These are phyloP conservation scores for Pollachius pollachius DNA, from an alignment of 2,113 vertebrate genomes.

Conservation along the genomic window DNA sequence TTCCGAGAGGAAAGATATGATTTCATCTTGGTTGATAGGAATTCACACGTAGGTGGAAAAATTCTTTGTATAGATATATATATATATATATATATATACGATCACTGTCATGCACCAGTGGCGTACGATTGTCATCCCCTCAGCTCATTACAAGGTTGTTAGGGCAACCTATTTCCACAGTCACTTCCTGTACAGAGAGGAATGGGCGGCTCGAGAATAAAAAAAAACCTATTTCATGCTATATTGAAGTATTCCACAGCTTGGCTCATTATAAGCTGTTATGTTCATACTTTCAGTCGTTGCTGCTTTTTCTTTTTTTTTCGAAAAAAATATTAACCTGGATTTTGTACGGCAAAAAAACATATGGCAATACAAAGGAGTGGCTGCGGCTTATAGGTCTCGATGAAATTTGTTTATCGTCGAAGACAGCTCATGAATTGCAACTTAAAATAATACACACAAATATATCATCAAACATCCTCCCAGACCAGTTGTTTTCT, in stretches of 20 bases:
- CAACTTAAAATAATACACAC: too few species aligned
- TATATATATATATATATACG: too few species aligned
- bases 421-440: too few species aligned
- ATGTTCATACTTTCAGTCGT: constrained; percentile 23
- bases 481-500: neutral
- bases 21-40: constrained; percentile 43
- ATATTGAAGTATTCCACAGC: constrained; percentile 44
- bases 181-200: constrained; percentile 38
- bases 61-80: constrained; percentile 10
- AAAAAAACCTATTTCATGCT: constrained; percentile 68
- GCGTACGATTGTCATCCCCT: constrained; percentile 47
- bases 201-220: constrained; percentile 43
- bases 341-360: too few species aligned
- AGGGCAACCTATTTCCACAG: constrained; percentile 40
- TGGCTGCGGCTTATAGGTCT: too few species aligned
- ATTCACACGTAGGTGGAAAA: constrained; percentile 29
- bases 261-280: constrained; percentile 40
- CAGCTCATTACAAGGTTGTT: constrained; percentile 59
- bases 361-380: too few species aligned
- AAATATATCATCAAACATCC: too few species aligned
- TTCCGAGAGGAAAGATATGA: constrained; percentile 37
- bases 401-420: too few species aligned
- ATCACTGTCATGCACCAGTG: constrained; percentile 52
- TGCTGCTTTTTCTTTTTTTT: constrained; percentile 34
- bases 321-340: neutral